phyloP scores from a whole-genome alignment of 2,888 invertebrate species.

The Alloscopus bannaensis region DNA sequence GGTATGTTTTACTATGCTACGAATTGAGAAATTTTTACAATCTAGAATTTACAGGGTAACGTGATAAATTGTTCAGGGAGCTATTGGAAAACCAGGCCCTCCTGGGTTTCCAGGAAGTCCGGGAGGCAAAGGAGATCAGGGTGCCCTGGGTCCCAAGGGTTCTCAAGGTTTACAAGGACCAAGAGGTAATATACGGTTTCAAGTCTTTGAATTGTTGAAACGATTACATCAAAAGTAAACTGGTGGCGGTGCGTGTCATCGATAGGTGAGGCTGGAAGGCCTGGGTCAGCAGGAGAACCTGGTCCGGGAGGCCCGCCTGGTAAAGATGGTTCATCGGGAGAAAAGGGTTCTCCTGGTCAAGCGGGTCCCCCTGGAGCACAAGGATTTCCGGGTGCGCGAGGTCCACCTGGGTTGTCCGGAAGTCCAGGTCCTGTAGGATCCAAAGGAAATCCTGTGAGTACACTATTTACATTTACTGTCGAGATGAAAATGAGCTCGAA shows the following conservation, averaged over 20 bases:
- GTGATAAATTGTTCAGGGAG: slow-evolving; percentile 80
- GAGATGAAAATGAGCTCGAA: background rate
- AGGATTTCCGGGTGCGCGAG: slow-evolving; percentile 89
- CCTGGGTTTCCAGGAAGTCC: slow-evolving; percentile 90
- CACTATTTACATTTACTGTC: background rate
- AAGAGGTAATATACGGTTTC: slow-evolving; percentile 77
- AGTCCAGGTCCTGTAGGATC: slow-evolving; percentile 84
- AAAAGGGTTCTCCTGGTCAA: slow-evolving; percentile 86
- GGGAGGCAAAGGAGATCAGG: slow-evolving; percentile 88
- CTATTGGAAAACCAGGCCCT: slow-evolving; percentile 87
- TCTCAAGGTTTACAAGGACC: slow-evolving; percentile 89
- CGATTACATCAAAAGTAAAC: background rate
- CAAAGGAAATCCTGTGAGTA: slow-evolving; percentile 86
- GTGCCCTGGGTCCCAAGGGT: slow-evolving; percentile 85
- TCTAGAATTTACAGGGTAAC: no score
- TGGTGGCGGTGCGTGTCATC: background rate
- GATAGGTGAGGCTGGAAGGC: slow-evolving; percentile 84
- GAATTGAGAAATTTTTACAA: background rate
- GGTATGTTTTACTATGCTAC: slow-evolving; percentile 76
- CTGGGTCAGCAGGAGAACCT: slow-evolving; percentile 85
- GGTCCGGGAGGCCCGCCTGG: slow-evolving; percentile 86
- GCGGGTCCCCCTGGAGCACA: slow-evolving; percentile 85
- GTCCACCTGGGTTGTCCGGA: slow-evolving; percentile 85
- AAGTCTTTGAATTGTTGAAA: background rate
- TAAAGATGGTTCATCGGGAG: slow-evolving; percentile 85